phyloP scores from a whole-genome alignment of 2,797 vertebrate genomes.

The Hozukius guyotensis region DNA sequence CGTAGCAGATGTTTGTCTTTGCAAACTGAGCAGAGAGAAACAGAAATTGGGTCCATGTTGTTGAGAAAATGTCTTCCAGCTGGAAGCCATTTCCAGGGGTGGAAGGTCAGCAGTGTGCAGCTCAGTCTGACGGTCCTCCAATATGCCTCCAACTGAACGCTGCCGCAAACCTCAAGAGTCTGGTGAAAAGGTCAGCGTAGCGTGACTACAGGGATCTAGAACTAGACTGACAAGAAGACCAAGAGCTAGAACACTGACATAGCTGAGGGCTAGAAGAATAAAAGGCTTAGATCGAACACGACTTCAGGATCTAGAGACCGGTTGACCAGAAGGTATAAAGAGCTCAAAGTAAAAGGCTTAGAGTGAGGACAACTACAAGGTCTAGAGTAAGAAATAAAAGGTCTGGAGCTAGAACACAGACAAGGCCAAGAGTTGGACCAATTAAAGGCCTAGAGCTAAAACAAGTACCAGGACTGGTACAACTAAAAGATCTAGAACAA shows the following conservation, averaged over 20 bases:
- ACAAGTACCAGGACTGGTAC: neutral
- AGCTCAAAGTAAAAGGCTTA: neutral
- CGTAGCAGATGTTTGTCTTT: neutral
- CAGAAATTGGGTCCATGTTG: constrained; percentile 49
- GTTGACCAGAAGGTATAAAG: neutral
- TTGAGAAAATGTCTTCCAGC: constrained; percentile 37
- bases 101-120: constrained; percentile 33
- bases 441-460: neutral
- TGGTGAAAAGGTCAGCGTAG: constrained; percentile 26
- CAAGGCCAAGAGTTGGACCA: neutral
- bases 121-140: constrained; percentile 9
- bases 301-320: neutral
- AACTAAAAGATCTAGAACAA: neutral
- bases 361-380: neutral
- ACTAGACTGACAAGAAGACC: neutral
- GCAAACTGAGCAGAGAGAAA: constrained; percentile 17
- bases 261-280: neutral
- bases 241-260: neutral
- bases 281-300: neutral
- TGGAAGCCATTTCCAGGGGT: constrained; percentile 51
- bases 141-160: constrained; percentile 16
- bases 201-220: neutral
- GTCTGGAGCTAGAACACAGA: neutral
- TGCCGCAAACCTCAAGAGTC: neutral
- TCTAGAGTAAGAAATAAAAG: neutral